Evolutionary conservation across 2,888 invertebrate species (phyloP), one percentile per base, ranked within the genome.

Genomic region (Deilephila elpenor): DNA sequence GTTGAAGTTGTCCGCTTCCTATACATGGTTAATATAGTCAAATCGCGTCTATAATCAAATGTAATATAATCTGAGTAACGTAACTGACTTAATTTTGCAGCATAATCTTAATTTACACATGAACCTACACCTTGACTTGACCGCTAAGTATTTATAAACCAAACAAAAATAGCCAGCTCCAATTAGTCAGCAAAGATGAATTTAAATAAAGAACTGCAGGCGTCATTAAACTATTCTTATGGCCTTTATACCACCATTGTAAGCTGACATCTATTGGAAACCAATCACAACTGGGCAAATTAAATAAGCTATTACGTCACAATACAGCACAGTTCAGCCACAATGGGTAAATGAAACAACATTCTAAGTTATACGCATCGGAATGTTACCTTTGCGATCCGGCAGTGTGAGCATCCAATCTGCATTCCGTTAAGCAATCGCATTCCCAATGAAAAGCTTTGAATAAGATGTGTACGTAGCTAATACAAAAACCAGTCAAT

Each of bases 391-490:
- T 67, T 25, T 51, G 6, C 67, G 25, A 51, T 67, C 17, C 44
- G 20, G 67, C 51, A 44, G 14, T 51, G 51, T 51, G 7, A 44
- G 73, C 73, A 44, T 32, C 72, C 73, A 77, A 78, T 79, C 77
- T 77, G 77, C 75, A 78, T 77, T 76, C 72, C 56, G 72, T 70
- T 72, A 59, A 70, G 74, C 74, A 73, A 74, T 74, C 73, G 71
- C 62, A 70, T 76, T 75, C 67, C 59, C 71, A 64, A 73, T 74
- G 62, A 75, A 73, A 72, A 70, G 62, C 51, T 34, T 64, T 44
- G 44, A 20, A 37, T 64, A 44, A 29, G 60, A 60, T 37, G 25
- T 64, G 64, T 37, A 44, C 64, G 44, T 44, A 64, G 20, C 5
- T 8, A 37, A 64, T 64, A 14, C 20, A 20, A 37, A 44, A 44